Base-by-base conservation (phyloP, 2,797 vertebrate species). In the Thaleichthys pacificus region DNA sequence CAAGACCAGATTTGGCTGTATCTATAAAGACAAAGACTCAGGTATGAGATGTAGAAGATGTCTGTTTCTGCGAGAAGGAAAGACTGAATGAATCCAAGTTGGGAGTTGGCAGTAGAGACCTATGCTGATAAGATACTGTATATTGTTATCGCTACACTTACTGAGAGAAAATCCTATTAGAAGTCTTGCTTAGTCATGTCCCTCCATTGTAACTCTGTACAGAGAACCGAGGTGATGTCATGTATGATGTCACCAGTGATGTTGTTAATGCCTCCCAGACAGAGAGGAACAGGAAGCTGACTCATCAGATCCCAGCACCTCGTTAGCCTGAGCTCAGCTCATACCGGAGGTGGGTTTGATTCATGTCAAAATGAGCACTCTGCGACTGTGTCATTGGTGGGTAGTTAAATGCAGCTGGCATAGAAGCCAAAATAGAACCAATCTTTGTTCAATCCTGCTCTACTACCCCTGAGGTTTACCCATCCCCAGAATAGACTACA, bases 261-360 rank as follows among this genome's bases (percentile, higher is more conserved):
- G 73, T 89, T 77, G 84, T 90, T 84, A 90, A 77, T 71, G 75
- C 42, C 11, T 47, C 42, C 42, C 9, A 42, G 38, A 66, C 0
- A 24, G 64, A 22, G 35, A 47, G 38, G 21, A 35, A 26, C 66
- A 89, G 84, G 87, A 89, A 81, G 81, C 84, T 7, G 64, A 12
- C 61, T 85, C 82, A 84, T 28, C 69, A 70, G 70, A 68, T 69
- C 71, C 88, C 79, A 89, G 61, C 69, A 75, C 66, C 28, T 12
- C 19, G 70, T 82, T 89, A 89, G 87, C 11, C 38, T 42, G 84
- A 91, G 91, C 81, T 56, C 51, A 54, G 51, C 15, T 54, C 51
- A 17, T 14, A 51, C 49, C 49, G 49, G 49, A 51, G 49, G 49
- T 15, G 14, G 15, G 4, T 51, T 51, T 15, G 49, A 51, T 56